Evolutionary conservation across 2,888 invertebrate species (phyloP), one percentile per base, ranked within the genome.

Genomic region (Eristalis tenax): DNA sequence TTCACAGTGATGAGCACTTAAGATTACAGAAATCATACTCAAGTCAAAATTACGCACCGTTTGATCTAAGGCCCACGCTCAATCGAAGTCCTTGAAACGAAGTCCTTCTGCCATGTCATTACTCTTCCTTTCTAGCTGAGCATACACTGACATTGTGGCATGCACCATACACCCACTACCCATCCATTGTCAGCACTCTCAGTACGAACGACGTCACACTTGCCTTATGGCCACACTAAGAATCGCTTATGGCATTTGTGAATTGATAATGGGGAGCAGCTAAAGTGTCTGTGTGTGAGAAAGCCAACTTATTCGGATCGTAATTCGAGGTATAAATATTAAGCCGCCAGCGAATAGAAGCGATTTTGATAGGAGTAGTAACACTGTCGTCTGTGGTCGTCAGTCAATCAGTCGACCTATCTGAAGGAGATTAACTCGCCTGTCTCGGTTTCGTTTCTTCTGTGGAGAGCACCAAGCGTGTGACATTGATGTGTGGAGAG

Each of bases 281-380:
- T 77, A 73, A n/a, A 18, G 15, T 87, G 73, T 83, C 78, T 68
- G 40, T 83, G 87, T 87, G 69, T 83, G 87, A 75, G 87, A 76
- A 68, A 83, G 71, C 75, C 40, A 83, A 83, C 68, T 76, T 83
- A 82, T 83, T 86, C 43, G 57, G 65, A 81, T 81, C 64, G 81
- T 64, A 66, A 78, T 78, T 83, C 75, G 87, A 87, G 87, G 87
- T 87, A 87, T 87, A 87, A 87, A 87, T 87, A 87, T 80, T 87
- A 87, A 87, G 87, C 83, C 71, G 70, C 61, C 79, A 69, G 75
- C 64, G 83, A 83, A 87, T 83, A 87, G 79, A 83, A 65, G 71
- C 80, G 87, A 87, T 78, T 87, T 83, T 79, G 87, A 87, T 87
- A 87, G 87, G 79, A 80, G 75, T 76, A 73, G 73, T 83, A 83